These are phyloP conservation scores for Heliconius nattereri DNA, from an alignment of 1,140 invertebrate genomes.

Conservation along the genomic window DNA sequence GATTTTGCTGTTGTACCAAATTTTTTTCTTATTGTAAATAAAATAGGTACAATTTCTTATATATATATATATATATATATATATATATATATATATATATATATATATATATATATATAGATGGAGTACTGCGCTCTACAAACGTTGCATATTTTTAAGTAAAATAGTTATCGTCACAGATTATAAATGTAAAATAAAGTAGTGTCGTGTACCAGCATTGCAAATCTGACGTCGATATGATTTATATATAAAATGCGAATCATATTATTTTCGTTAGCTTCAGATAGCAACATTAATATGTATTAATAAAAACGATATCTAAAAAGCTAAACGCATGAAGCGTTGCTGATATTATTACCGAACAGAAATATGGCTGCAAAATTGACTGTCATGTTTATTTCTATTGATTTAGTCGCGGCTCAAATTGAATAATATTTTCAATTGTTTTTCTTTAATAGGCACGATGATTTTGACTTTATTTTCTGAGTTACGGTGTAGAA, in stretches of 20 bases:
- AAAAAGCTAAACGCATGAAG: neutral
- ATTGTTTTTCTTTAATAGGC: neutral
- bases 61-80: too few species aligned
- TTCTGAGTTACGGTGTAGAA: neutral
- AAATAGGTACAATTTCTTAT: too few species aligned
- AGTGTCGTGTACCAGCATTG: neutral
- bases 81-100: too few species aligned
- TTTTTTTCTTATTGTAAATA: too few species aligned
- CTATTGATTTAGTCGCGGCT: slow-evolving; percentile 6
- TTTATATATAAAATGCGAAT: neutral
- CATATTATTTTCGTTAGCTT: neutral
- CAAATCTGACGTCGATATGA: neutral
- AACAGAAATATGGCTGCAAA: slow-evolving; percentile 6
- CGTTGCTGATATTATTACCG: neutral
- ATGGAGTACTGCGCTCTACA: too few species aligned
- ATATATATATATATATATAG: too few species aligned
- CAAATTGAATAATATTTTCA: neutral
- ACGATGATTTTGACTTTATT: neutral
- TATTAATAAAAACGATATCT: neutral
- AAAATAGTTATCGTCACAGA: too few species aligned
- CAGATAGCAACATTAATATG: neutral
- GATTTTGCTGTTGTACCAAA: slow-evolving; percentile 1
- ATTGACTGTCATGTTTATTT: slow-evolving; percentile 14
- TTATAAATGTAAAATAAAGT: too few species aligned
- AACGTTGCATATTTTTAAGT: too few species aligned